Percentiles rank a stretch among this genome's conserved stretches.
These are phyloP conservation scores for Danio tinwini DNA, from an alignment of 2,797 vertebrate species.

Conservation along the genomic window DNA sequence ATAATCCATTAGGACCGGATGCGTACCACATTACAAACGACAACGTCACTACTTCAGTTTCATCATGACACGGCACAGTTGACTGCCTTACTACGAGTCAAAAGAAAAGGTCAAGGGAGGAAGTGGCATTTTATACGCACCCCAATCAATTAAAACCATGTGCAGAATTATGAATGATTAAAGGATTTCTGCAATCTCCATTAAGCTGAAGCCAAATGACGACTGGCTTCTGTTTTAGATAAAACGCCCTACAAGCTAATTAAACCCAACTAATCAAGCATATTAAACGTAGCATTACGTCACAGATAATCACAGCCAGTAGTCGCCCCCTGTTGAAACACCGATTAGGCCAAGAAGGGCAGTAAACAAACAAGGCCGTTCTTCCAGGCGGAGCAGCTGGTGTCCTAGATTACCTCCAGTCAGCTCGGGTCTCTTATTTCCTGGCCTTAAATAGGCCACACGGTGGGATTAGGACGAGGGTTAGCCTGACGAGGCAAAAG, in stretches of 20 bases:
- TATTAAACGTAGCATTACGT: constrained; percentile 29
- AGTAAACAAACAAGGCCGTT: constrained; percentile 7
- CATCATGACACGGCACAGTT: background rate
- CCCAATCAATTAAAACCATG: constrained; percentile 19
- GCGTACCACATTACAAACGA: background rate
- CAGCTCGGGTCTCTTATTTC: constrained; percentile 47
- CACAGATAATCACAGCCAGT: background rate
- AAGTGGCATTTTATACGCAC: background rate
- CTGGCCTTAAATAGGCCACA: constrained; percentile 19
- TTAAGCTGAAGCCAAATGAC: constrained; percentile 9
- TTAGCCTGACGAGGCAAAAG: constrained; percentile 19
- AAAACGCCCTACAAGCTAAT: constrained; percentile 22
- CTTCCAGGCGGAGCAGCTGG: constrained; percentile 49
- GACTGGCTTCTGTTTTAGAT: background rate
- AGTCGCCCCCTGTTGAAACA: background rate
- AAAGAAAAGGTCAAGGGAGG: background rate
- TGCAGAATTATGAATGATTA: constrained; percentile 26
- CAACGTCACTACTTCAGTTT: background rate
- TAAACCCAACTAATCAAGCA: constrained; percentile 31
- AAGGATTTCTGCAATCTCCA: constrained; percentile 31
- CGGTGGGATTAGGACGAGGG: constrained; percentile 42
- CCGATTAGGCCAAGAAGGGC: constrained; percentile 1
- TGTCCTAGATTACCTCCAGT: constrained; percentile 57
- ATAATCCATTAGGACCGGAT: background rate
- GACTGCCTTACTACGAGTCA: background rate